These are phyloP conservation scores for Drosophila atroscutellata DNA, from an alignment of 2,888 invertebrate genomes.

Conservation along the genomic window DNA sequence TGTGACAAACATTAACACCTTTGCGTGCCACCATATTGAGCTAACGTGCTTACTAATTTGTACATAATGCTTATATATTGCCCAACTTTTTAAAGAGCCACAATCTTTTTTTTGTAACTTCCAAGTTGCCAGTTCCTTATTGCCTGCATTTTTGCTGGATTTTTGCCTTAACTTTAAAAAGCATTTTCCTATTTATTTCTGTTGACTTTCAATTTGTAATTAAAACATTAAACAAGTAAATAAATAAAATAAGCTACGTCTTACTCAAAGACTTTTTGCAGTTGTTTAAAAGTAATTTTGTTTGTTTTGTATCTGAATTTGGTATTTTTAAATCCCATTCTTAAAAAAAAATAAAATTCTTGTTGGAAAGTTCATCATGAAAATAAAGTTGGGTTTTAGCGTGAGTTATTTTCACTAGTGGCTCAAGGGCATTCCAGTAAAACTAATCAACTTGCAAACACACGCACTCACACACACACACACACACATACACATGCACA, in stretches of 20 bases:
- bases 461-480: background rate
- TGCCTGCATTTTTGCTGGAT: background rate
- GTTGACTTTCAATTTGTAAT: too few relatives aligned
- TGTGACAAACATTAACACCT: constrained; percentile 38
- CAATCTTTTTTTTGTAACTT: background rate
- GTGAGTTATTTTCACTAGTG: constrained; percentile 20
- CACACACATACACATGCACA: constrained; percentile 5
- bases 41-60: background rate
- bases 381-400: constrained; percentile 3
- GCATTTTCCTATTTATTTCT: background rate
- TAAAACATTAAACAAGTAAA: too few relatives aligned
- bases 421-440: constrained; percentile 32
- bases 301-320: too few relatives aligned
- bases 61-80: background rate
- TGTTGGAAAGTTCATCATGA: background rate
- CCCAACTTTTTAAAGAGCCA: background rate
- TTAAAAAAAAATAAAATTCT: background rate
- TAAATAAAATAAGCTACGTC: background rate
- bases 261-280: too few relatives aligned
- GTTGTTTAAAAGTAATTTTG: too few relatives aligned
- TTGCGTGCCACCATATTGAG: constrained; percentile 5
- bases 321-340: background rate
- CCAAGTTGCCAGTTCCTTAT: background rate
- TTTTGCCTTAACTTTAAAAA: background rate
- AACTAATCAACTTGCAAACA: constrained; percentile 43